phyloP scores from a whole-genome alignment of 2,113 vertebrate genomes.

The Coturnix japonica region DNA sequence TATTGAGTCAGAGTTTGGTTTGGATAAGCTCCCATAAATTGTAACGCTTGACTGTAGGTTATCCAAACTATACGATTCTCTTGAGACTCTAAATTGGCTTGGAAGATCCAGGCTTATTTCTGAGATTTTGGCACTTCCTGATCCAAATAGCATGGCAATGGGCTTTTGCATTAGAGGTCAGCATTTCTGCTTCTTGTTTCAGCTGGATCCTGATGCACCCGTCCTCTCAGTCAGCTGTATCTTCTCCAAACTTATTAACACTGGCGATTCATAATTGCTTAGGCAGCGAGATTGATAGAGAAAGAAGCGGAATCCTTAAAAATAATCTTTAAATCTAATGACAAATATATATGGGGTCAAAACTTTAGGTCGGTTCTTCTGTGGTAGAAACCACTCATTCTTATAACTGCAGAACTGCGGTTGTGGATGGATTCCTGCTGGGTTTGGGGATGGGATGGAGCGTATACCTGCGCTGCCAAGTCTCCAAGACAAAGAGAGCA shows the following conservation, averaged over 20 bases:
- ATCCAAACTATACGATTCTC: constrained; percentile 43
- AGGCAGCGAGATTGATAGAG: neutral
- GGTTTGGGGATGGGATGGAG: neutral
- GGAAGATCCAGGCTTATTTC: constrained; percentile 23
- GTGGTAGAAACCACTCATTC: neutral
- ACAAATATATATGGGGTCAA: neutral
- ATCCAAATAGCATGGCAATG: neutral
- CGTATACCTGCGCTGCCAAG: neutral
- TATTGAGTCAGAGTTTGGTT: constrained; percentile 30
- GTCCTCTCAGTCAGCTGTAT: neutral
- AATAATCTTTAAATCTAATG: neutral
- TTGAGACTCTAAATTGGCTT: constrained; percentile 31
- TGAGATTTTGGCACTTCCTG: constrained; percentile 31
- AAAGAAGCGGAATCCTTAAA: neutral
- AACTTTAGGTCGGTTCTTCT: neutral
- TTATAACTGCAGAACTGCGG: neutral
- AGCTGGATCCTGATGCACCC: neutral
- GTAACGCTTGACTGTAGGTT: constrained; percentile 52
- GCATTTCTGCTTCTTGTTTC: neutral
- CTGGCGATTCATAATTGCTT: neutral
- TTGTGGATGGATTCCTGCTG: neutral
- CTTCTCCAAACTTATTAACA: constrained; percentile 3
- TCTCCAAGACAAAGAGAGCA: neutral
- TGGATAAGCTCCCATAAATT: constrained; percentile 53
- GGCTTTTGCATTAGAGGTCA: neutral